Evolutionary conservation across 2,888 invertebrate genomes (phyloP), one percentile per base, ranked within the genome.

Genomic region (Acronicta psi): DNA sequence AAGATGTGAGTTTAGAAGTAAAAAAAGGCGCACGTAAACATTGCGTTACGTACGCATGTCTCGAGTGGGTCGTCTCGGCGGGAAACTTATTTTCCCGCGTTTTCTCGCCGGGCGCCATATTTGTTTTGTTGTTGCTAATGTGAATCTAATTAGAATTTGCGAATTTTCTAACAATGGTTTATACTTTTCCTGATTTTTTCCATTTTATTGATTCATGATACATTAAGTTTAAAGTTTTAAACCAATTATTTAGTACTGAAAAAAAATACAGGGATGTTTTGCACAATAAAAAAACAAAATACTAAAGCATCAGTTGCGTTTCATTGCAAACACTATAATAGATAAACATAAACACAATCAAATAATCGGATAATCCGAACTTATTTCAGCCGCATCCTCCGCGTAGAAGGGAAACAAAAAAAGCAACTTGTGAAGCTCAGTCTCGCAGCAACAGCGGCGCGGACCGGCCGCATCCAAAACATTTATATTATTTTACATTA

Each of bases 11-110:
- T 59, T 59, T 64, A 37, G 59, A 57, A 57, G 72, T 75, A 81
- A 72, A 75, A 70, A 73, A 73, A 75, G 63, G 36, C 69, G 71
- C 73, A 82, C 77, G 87, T 89, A 89, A 90, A 90, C 90, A 88
- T 83, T 82, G 83, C 86, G 85, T 88, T 87, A 85, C 85, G 88
- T 88, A 92, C 92, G 92, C 91, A 85, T 86, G 89, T 90, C 91
- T 87, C 88, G 84, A 84, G 84, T 79, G 82, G 74, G 62, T 73
- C 82, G 84, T 82, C 81, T 86, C 81, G 89, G 92, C 92, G 92
- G 92, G 92, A 92, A 93, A 92, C 85, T 88, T 86, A 88, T 88
- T 93, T 92, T 92, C 92, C 93, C 93, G 93, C 93, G 88, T 89
- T 92, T 91, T 89, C 84, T 75, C 76, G 59, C 43, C 68, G 53